Percentiles rank a stretch among this genome's conserved stretches.
These are phyloP conservation scores for Arctopsyche grandis DNA, from an alignment of 1,140 invertebrate species.

Conservation along the genomic window DNA sequence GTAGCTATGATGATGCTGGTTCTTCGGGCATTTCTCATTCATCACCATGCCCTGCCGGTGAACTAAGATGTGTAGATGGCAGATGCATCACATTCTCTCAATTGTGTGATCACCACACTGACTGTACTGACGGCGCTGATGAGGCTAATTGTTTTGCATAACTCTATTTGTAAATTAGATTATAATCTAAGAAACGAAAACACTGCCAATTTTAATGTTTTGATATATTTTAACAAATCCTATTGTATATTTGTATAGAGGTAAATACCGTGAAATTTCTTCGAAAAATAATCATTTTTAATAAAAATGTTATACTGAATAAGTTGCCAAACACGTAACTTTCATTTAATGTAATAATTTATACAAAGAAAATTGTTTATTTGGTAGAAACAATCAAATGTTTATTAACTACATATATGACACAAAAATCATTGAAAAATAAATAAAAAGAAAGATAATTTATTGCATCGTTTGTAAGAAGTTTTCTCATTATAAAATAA, in stretches of 20 bases:
- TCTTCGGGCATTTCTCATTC: constrained; percentile 55
- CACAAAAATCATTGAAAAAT: neutral
- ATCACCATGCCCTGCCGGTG: constrained; percentile 68
- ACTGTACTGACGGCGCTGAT: constrained; percentile 72
- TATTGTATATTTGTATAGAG: too few relatives aligned
- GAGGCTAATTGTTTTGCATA: constrained; percentile 70
- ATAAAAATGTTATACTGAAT: too few relatives aligned
- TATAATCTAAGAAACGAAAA: neutral
- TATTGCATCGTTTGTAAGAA: neutral
- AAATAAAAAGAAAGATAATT: neutral
- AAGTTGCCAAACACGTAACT: too few relatives aligned
- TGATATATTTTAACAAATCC: too few relatives aligned
- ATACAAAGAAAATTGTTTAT: too few relatives aligned
- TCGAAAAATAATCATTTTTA: too few relatives aligned
- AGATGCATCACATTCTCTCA: constrained; percentile 71
- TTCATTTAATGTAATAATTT: too few relatives aligned
- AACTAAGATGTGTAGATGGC: constrained; percentile 71
- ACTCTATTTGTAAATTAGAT: constrained; percentile 32
- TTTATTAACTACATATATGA: too few relatives aligned
- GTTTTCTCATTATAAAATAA: neutral
- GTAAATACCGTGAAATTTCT: too few relatives aligned
- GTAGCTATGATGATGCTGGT: neutral
- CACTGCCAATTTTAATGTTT: constrained; percentile 26
- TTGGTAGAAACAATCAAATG: too few relatives aligned
- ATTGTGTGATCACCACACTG: constrained; percentile 70